phyloP scores from a whole-genome alignment of 64 coral and sea anemone species.

The Cladopsammia gracilis region DNA sequence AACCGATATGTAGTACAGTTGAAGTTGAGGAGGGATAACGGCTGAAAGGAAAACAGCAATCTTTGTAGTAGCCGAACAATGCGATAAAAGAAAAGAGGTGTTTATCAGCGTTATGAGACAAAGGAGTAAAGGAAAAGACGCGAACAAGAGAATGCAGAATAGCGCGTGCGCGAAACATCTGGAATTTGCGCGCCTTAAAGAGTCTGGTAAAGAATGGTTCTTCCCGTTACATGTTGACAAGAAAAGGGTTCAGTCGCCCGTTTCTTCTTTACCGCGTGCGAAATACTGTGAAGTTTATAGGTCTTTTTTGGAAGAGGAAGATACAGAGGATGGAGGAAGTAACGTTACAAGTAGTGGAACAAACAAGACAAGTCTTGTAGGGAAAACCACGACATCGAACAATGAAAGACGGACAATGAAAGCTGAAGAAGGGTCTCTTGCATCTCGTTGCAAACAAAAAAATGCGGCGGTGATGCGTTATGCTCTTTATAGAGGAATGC shows the following conservation, averaged over 20 bases:
- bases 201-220: neutral
- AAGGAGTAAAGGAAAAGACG: neutral
- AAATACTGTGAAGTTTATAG: neutral
- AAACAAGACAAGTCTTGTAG: neutral
- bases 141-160: neutral
- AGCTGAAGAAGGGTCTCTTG: neutral
- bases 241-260: neutral
- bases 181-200: neutral
- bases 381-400: neutral
- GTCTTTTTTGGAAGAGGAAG: neutral
- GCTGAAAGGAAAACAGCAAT: neutral
- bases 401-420: neutral
- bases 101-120: neutral
- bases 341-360: neutral
- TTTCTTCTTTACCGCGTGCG: neutral
- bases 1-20: neutral
- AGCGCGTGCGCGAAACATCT: neutral
- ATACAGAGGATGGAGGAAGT: neutral
- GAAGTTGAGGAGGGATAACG: neutral
- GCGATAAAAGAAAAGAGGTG: neutral
- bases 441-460: neutral
- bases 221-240: neutral
- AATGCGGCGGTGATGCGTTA: neutral
- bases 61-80: neutral
- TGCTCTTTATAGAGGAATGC: slow-evolving; percentile 4